phyloP scores from a whole-genome alignment of 2,113 vertebrate species.

The Pongo abelii region DNA sequence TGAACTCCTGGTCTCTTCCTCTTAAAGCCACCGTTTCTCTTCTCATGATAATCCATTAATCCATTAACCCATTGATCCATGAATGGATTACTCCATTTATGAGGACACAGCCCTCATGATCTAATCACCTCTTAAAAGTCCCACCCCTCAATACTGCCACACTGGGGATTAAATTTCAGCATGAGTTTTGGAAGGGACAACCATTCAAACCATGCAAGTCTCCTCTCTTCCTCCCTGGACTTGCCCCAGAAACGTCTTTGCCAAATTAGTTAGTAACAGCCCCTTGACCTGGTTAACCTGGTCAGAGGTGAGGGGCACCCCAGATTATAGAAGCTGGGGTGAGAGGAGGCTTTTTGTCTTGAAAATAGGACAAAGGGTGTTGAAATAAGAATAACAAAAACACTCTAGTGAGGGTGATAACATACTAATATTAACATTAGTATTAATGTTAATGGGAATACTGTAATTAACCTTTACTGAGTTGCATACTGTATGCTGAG shows the following conservation, averaged over 20 bases:
- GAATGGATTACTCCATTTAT: not conserved
- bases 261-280: not conserved
- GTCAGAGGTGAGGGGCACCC: not conserved
- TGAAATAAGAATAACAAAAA: not conserved
- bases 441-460: not conserved
- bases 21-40: not conserved
- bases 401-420: not conserved
- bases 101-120: not conserved
- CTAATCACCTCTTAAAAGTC: not conserved
- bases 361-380: not conserved
- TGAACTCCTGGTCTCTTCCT: too few relatives aligned
- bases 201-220: not conserved
- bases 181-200: not conserved
- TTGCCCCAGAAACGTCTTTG: not conserved
- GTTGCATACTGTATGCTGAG: not conserved
- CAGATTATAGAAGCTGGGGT: not conserved
- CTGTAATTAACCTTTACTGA: conserved; percentile 23
- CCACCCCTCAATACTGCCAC: not conserved
- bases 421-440: not conserved
- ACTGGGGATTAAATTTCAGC: not conserved
- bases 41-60: not conserved
- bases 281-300: not conserved
- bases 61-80: too few relatives aligned
- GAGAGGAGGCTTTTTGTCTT: not conserved
- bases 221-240: not conserved